Evolutionary conservation across 2,113 vertebrate species (phyloP), one percentile per base, ranked within the genome.

Genomic region (Rhabdomys dilectus): DNA sequence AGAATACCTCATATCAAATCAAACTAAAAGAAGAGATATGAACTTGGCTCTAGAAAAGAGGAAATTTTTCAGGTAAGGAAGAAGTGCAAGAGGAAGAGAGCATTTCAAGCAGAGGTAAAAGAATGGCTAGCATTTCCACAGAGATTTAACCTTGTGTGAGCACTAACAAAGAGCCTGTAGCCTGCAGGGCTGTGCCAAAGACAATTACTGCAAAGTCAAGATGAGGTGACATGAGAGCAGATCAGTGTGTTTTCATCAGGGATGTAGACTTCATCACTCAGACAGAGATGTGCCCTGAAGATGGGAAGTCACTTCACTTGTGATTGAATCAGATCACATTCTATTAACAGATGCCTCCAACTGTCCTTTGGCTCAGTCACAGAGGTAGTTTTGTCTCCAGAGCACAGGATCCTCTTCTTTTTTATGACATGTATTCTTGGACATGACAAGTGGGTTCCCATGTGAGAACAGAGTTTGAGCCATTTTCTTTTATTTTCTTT

Each of bases 391-490:
- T 89, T 64, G 45, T 76, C 85, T 10, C 4, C 2, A 24, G 76
- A 62, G 26, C 5, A 13, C 17, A 39, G 24, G 19, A 4, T 1
- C 62, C 34, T 13, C 0, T 2, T 22, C 24, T 29, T 16, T 26
- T 95, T 85, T 48, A 11, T 64, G 19, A 8, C 2, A 42, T 21
- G 78, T 92, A 0, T 48, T 31, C 34, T 17, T 21, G 58, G 13
- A 53, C 36, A 36, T n/a, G 11, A 7, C 0, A 24, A 2, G 1
- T 0, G 1, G 19, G 0, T 5, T 22, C 19, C 2, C 16, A 91
- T 84, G 29, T 21, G 64, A 21, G n/a, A 85, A 77, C 22, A 7
- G 8, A 58, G 12, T 7, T 56, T 45, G 24, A 87, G 21, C 2
- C 1, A 1, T 5, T 90, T 75, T 82, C 36, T 48, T 48, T 51